Conservation (phyloP, 2,888 invertebrate genomes). For the Congeria kusceri region DNA sequence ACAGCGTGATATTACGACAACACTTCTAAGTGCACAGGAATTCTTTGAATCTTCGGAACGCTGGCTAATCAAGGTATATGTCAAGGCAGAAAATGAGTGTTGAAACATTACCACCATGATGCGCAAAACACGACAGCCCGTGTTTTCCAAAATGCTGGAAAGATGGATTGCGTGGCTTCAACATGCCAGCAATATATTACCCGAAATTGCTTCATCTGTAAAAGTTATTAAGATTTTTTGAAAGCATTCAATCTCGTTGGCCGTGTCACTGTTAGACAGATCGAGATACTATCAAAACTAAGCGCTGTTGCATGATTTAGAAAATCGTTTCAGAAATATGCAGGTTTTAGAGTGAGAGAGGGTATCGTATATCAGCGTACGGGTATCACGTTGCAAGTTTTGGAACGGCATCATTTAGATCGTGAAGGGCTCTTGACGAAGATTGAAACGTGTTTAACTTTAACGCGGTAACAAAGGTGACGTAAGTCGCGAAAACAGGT, state of each 20-base stretch:
- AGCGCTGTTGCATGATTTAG: conserved; percentile 59
- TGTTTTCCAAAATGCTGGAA: too few relatives aligned
- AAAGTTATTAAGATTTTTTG: conserved; percentile 49
- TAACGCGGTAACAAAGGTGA: conserved; percentile 6
- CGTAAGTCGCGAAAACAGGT: conserved; percentile 18
- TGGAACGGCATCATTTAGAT: conserved; percentile 50
- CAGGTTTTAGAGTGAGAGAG: background rate
- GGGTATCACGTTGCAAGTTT: conserved; percentile 4
- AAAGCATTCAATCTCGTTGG: conserved; percentile 57
- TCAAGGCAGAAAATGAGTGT: too few relatives aligned
- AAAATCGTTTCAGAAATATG: conserved; percentile 52
- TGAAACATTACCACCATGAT: too few relatives aligned
- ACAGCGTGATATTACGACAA: too few relatives aligned
- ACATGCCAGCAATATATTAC: too few relatives aligned
- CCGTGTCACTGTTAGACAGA: conserved; percentile 54
- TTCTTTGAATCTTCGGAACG: too few relatives aligned
- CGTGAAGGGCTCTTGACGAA: conserved; percentile 32
- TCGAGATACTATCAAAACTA: conserved; percentile 52
- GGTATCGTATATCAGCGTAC: conserved; percentile 1
- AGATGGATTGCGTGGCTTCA: too few relatives aligned
- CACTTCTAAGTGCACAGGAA: too few relatives aligned
- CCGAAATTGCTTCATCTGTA: conserved; percentile 49
- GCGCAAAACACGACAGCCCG: too few relatives aligned
- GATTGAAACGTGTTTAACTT: conserved; percentile 56
- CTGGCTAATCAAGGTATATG: too few relatives aligned